Evolutionary conservation across 2,888 invertebrate species (phyloP).

Genomic region (Lamellibrachia columna): DNA sequence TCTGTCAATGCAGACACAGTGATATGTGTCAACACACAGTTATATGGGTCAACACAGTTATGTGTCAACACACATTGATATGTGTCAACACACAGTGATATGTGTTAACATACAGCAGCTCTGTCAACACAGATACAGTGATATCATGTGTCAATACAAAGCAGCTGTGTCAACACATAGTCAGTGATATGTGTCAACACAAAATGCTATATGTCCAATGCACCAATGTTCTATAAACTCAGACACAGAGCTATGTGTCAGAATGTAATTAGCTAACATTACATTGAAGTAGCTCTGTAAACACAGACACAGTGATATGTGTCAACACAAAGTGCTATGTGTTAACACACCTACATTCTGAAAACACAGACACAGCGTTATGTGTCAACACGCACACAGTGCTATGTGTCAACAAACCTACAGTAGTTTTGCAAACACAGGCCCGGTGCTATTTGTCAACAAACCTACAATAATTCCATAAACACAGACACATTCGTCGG

Average conservation of each 20-base stretch:
- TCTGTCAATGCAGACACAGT: conserved; percentile 69
- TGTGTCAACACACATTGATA: neutral
- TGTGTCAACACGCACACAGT: neutral
- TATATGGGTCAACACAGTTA: conserved; percentile 56
- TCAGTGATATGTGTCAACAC: neutral
- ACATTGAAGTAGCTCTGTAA: neutral
- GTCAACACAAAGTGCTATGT: too few species aligned
- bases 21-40: neutral
- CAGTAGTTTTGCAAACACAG: conserved; percentile 74
- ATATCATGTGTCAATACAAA: neutral
- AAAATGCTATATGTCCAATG: neutral
- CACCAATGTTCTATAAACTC: neutral
- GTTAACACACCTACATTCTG: conserved; percentile 67
- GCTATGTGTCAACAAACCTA: conserved; percentile 78
- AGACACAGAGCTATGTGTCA: neutral
- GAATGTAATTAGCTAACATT: neutral
- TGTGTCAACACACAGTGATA: conserved; percentile 80
- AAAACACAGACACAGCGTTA: conserved; percentile 71
- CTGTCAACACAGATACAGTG: conserved; percentile 66
- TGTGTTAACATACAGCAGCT: conserved; percentile 90
- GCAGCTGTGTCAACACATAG: neutral
- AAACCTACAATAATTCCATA: conserved; percentile 85
- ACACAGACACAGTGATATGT: neutral
- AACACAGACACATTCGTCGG: too few species aligned
- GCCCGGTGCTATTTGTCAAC: conserved; percentile 73